Percentiles rank a stretch among this genome's conserved stretches.
Evolutionary conservation across 2,113 vertebrate genomes (phyloP).

Genomic region (Tursiops truncatus): DNA sequence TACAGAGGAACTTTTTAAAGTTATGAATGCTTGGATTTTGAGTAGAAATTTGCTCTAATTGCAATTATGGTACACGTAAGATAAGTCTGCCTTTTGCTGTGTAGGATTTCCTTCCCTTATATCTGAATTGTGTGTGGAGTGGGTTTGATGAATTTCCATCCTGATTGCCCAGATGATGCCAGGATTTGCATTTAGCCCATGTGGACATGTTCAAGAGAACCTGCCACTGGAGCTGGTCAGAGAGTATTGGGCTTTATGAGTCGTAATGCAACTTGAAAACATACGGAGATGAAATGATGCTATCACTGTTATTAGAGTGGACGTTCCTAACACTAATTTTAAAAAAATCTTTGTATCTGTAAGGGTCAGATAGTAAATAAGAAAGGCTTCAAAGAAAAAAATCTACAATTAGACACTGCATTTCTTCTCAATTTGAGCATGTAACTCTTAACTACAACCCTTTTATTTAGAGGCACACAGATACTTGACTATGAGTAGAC

Average conservation of each 20-base stretch:
- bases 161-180: background rate
- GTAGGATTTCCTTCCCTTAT: background rate
- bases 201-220: rapidly evolving
- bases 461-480: background rate
- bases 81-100: background rate
- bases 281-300: background rate
- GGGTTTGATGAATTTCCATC: background rate
- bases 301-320: background rate
- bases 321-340: background rate
- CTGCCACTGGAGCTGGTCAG: background rate
- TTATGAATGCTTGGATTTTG: background rate
- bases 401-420: background rate
- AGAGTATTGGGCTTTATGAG: background rate
- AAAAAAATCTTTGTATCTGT: background rate
- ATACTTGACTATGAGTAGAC: background rate
- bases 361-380: background rate
- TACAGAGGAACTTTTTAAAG: background rate
- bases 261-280: background rate
- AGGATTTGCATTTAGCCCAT: background rate
- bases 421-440: background rate
- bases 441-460: background rate
- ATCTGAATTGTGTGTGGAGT: background rate
- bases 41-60: background rate
- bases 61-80: background rate
- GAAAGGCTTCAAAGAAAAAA: background rate